phyloP scores from a whole-genome alignment of 2,888 invertebrate species.

The Sinotaia quadrata region DNA sequence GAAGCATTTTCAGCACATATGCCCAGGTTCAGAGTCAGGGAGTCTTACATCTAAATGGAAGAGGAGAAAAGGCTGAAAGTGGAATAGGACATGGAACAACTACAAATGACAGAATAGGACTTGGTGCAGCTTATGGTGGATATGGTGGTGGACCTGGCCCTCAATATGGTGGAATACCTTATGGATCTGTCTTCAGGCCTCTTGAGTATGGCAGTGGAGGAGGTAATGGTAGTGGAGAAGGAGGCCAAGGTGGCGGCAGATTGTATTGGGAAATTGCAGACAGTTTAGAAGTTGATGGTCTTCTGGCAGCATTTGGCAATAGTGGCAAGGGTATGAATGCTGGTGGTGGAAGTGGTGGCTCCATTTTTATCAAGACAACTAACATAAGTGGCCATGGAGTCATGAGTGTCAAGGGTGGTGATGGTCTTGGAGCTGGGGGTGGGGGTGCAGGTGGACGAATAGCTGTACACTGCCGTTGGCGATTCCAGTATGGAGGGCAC shows the following conservation, averaged over 20 bases:
- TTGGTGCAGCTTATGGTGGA: slow-evolving; percentile 57
- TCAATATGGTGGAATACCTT: slow-evolving; percentile 49
- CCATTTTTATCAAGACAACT: slow-evolving; percentile 48
- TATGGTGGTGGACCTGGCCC: slow-evolving; percentile 51
- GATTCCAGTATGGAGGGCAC: slow-evolving; percentile 56
- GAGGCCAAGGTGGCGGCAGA: slow-evolving; percentile 58
- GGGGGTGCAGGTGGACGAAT: slow-evolving; percentile 59
- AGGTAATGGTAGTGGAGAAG: slow-evolving; percentile 47
- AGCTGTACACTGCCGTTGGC: slow-evolving; percentile 52
- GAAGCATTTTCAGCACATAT: slow-evolving; percentile 39
- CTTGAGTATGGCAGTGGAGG: slow-evolving; percentile 52
- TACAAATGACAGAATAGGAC: slow-evolving; percentile 35
- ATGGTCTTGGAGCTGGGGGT: slow-evolving; percentile 49
- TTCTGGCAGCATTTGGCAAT: slow-evolving; percentile 46
- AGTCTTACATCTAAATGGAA: slow-evolving; percentile 50
- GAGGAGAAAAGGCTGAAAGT: slow-evolving; percentile 45
- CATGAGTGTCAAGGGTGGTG: slow-evolving; percentile 54
- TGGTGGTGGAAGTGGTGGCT: slow-evolving; percentile 60
- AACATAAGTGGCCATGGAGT: slow-evolving; percentile 60
- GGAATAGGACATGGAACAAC: slow-evolving; percentile 51
- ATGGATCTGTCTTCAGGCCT: slow-evolving; percentile 52
- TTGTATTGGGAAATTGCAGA: slow-evolving; percentile 52
- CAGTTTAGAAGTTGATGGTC: slow-evolving; percentile 55
- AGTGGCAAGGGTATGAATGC: slow-evolving; percentile 45
- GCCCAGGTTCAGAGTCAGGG: slow-evolving; percentile 55